These are phyloP conservation scores for Siderastrea siderea DNA, from an alignment of 92 coral and sea anemone genomes.

Conservation along the genomic window DNA sequence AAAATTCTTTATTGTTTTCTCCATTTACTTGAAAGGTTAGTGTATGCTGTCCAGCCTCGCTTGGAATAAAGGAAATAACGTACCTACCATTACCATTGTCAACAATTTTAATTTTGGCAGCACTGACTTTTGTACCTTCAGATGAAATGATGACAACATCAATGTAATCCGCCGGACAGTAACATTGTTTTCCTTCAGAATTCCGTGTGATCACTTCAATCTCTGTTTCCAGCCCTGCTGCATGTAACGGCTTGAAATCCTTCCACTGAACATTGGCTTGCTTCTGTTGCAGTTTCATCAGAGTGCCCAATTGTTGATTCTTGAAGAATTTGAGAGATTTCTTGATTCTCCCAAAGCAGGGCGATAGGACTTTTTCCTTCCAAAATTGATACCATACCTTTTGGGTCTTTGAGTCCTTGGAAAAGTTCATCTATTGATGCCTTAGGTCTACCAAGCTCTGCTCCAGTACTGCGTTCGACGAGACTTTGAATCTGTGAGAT, in stretches of 20 bases:
- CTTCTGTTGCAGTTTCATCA: background rate
- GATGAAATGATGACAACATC: background rate
- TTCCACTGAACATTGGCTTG: slow-evolving; percentile 1
- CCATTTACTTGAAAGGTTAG: background rate
- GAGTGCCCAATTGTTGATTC: background rate
- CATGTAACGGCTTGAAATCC: background rate
- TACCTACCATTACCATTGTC: slow-evolving; percentile 3
- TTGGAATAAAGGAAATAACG: background rate
- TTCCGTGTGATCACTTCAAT: slow-evolving; percentile 1
- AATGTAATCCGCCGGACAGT: background rate
- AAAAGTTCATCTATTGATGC: background rate
- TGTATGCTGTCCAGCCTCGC: background rate
- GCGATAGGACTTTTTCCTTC: background rate
- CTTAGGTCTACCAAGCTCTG: background rate
- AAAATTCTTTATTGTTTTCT: background rate
- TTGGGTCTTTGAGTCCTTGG: background rate
- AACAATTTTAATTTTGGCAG: background rate
- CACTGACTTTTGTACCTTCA: background rate
- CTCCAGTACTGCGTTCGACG: background rate
- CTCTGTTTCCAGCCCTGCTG: background rate
- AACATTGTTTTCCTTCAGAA: background rate
- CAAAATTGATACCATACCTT: no score
- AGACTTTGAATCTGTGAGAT: background rate
- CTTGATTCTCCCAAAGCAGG: background rate
- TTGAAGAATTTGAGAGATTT: background rate